Evolutionary conservation across 2,888 invertebrate genomes (phyloP), one percentile per base, ranked within the genome.

Genomic region (Pseudococcus jackbeardsleyi): DNA sequence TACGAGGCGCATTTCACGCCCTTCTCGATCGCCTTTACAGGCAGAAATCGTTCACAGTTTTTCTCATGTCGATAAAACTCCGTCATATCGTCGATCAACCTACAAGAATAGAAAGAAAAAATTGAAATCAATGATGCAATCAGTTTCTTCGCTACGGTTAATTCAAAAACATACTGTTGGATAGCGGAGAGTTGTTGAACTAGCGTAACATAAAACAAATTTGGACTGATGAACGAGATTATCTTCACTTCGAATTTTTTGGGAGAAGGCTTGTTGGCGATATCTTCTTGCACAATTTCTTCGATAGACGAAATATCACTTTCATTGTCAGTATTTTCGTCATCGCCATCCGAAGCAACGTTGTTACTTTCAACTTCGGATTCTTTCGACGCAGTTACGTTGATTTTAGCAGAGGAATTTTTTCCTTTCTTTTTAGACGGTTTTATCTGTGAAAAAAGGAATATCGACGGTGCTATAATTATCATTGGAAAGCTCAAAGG

Each of bases 1-100:
- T 91, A 91, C 0, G 93, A 93, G 22, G 92, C 93, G 90, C 94
- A 94, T 89, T 91, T 90, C 19, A 93, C 93, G 0, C 92, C 92
- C 0, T 92, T 91, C n/a, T 91, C 90, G 94, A 48, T 12, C 22
- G 46, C 22, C 15, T 22, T n/a, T 48, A 87, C 15, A 19, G n/a
- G 0, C 48, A 79, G 11, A 33, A 46, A 15, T 79, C 84, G 1
- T 33, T 33, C 26, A 3, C 26, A 33, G 9, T 86, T 89, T 42
- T 33, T 82, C 8, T 87, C 39, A 6, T 59, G 39, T 11, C 26
- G 15, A 50, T 89, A 89, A 0, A 42, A 64, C 22, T 77, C 88
- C 33, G 68, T 86, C 64, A 89, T 86, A 0, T 19, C 17, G 9
- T 48, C 42, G 19, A 50, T 84, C 17, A 89, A 22, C 17, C 89